phyloP scores from a whole-genome alignment of 2,797 vertebrate genomes.

The Myripristis jacobus region DNA sequence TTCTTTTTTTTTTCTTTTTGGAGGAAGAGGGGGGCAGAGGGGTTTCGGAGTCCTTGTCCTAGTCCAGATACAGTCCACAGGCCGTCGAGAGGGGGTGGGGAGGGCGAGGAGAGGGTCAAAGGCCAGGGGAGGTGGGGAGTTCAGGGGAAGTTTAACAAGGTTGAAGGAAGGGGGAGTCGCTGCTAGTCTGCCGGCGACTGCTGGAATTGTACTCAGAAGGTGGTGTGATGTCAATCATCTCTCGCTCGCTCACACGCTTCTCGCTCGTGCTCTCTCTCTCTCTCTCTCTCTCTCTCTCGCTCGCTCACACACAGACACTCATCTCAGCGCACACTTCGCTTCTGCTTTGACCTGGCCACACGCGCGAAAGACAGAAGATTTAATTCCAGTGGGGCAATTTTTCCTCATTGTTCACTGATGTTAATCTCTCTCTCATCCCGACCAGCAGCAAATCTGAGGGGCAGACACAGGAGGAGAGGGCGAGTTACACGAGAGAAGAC shows the following conservation, averaged over 20 bases:
- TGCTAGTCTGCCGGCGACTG: constrained; percentile 76
- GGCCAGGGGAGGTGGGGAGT: neutral
- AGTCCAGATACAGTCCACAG: constrained; percentile 82
- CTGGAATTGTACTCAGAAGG: constrained; percentile 87
- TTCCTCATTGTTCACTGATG: constrained; percentile 64
- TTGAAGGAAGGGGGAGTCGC: constrained; percentile 36
- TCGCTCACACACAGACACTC: constrained; percentile 93
- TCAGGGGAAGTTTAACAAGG: constrained; percentile 10
- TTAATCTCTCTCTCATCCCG: constrained; percentile 60
- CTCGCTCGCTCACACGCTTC: constrained; percentile 85
- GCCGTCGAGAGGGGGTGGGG: constrained; percentile 49
- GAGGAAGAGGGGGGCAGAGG: constrained; percentile 2
- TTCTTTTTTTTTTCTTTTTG: constrained; percentile 33
- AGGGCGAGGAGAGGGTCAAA: neutral
- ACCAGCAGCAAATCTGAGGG: constrained; percentile 84
- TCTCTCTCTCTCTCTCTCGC: constrained; percentile 58
- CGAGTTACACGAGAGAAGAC: too few relatives aligned
- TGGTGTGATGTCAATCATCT: constrained; percentile 93
- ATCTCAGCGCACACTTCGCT: constrained; percentile 91
- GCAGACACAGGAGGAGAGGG: neutral
- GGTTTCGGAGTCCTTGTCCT: constrained; percentile 66
- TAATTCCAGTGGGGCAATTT: constrained; percentile 88
- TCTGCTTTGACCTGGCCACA: constrained; percentile 82
- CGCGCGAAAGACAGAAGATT: constrained; percentile 88
- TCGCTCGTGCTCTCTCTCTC: constrained; percentile 88